Percentiles rank a stretch among this genome's conserved stretches.
Conservation (phyloP, 1,140 invertebrate genomes). For the Euura lappo region DNA sequence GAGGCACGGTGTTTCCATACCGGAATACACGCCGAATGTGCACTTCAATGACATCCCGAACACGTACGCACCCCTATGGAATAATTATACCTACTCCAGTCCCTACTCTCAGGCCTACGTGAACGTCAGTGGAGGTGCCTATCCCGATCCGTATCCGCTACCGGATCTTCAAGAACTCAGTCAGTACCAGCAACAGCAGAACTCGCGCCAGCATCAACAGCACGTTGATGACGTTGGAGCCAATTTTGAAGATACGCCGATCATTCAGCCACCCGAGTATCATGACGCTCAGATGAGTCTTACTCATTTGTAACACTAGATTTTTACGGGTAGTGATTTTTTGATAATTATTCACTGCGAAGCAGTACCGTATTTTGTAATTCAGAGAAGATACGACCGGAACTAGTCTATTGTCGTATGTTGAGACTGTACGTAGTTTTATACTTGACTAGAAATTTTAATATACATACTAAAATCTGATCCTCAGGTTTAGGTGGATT, state of each 20-base stretch:
- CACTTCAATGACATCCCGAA: background rate
- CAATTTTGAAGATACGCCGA: background rate
- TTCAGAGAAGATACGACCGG: background rate
- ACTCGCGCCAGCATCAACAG: background rate
- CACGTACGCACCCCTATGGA: background rate
- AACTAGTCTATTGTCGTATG: slow-evolving; percentile 4
- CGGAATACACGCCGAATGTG: background rate
- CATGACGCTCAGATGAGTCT: slow-evolving; percentile 4
- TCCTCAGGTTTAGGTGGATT: no score
- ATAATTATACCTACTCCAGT: background rate
- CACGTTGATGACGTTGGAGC: background rate
- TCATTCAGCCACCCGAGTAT: slow-evolving; percentile 7
- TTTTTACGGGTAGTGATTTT: background rate
- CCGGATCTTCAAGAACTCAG: background rate
- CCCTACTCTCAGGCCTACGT: background rate
- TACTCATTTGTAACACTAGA: slow-evolving; percentile 8
- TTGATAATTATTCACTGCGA: no score
- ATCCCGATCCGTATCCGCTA: background rate
- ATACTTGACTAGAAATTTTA: no score
- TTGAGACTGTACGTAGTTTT: no score
- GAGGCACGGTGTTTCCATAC: background rate
- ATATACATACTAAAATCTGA: no score
- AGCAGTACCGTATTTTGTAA: no score
- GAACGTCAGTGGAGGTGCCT: background rate
- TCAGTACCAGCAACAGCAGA: background rate